These are phyloP conservation scores for Drosophila bifasciata DNA, from an alignment of 1,140 invertebrate species.

Conservation along the genomic window DNA sequence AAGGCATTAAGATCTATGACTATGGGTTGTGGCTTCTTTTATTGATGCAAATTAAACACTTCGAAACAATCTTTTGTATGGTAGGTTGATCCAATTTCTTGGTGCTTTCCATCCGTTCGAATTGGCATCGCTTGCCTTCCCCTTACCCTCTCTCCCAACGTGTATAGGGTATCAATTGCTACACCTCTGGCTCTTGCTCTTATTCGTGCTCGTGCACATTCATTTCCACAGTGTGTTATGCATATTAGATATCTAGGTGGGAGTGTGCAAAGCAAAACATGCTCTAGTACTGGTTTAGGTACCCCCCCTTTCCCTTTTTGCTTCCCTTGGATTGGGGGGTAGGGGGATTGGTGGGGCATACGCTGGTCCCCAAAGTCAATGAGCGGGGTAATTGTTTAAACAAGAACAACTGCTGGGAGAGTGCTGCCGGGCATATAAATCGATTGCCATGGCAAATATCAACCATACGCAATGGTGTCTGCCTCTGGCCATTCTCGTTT, in stretches of 20 bases:
- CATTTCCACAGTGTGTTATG: slow-evolving; percentile 47
- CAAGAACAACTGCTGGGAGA: slow-evolving; percentile 47
- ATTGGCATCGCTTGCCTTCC: background rate
- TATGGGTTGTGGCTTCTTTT: background rate
- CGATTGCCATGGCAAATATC: slow-evolving; percentile 53
- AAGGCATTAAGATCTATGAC: background rate
- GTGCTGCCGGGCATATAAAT: slow-evolving; percentile 47
- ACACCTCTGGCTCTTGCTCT: background rate
- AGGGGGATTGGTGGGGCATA: slow-evolving; percentile 3
- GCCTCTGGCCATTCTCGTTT: background rate
- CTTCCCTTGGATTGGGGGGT: background rate
- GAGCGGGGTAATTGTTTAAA: slow-evolving; percentile 55
- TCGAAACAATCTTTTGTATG: too few species aligned
- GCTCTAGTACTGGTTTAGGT: slow-evolving; percentile 16
- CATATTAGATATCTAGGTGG: slow-evolving; percentile 66
- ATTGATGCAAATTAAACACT: too few species aligned
- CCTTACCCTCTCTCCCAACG: background rate
- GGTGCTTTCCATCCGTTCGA: too few species aligned
- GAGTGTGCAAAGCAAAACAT: too few species aligned
- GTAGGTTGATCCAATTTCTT: too few species aligned
- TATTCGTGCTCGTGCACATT: slow-evolving; percentile 20
- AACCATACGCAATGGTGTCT: slow-evolving; percentile 34
- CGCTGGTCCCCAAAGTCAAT: slow-evolving; percentile 23
- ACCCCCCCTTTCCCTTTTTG: slow-evolving; percentile 1
- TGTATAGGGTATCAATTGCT: background rate